Conservation (phyloP, 1,140 invertebrate genomes). For the Drosophila tsacasi region DNA sequence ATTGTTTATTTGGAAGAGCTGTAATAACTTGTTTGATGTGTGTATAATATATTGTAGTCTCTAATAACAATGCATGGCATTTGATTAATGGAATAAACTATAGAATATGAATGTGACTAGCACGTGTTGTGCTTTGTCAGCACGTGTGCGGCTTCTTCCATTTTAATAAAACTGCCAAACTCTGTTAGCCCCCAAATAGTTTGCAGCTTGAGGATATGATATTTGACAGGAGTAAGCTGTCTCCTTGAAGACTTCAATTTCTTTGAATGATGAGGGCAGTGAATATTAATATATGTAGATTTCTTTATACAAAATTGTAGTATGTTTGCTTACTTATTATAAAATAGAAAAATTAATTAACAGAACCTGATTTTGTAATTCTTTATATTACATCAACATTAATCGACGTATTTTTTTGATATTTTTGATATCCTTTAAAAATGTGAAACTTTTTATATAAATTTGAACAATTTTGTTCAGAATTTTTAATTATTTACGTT, state of each 20-base stretch:
- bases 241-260: not conserved
- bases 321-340: too few relatives aligned
- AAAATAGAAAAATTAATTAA: too few relatives aligned
- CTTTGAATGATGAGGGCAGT: not conserved
- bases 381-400: too few relatives aligned
- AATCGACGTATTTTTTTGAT: too few relatives aligned
- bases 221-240: not conserved
- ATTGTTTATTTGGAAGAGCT: constrained; percentile 37
- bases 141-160: not conserved
- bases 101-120: not conserved
- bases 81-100: not conserved
- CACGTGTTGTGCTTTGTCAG: not conserved
- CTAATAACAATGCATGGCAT: not conserved
- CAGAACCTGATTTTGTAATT: too few relatives aligned
- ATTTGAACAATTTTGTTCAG: too few relatives aligned
- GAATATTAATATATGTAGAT: too few relatives aligned
- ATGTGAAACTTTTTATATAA: too few relatives aligned
- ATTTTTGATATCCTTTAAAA: too few relatives aligned
- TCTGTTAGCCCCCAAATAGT: not conserved
- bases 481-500: too few relatives aligned
- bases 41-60: not conserved
- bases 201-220: not conserved
- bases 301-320: not conserved
- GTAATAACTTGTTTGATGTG: constrained; percentile 23
- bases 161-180: constrained; percentile 1